Conservation (phyloP, 2,797 vertebrate genomes). For the Sebastes taczanowskii region DNA sequence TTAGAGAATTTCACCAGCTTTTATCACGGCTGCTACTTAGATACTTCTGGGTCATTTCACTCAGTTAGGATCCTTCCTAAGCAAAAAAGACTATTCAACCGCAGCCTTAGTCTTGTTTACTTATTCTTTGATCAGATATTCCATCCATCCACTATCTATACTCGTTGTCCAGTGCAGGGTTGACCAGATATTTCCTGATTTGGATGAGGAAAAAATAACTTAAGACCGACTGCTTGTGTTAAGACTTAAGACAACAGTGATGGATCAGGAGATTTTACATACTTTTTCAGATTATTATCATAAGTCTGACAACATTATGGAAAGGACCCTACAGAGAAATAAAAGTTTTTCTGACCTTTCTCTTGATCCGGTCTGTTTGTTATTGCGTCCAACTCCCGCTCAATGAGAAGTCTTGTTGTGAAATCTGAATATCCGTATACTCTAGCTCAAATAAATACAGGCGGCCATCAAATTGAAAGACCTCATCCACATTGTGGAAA, state of each 20-base stretch:
- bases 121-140: background rate
- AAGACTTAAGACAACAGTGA: background rate
- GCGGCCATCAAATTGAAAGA: accelerated
- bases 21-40: too few relatives aligned
- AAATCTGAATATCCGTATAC: too few relatives aligned
- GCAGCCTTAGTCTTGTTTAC: background rate
- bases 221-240: too few relatives aligned
- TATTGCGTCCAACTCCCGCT: accelerated
- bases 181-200: background rate
- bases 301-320: too few relatives aligned
- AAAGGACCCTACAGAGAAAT: too few relatives aligned
- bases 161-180: background rate
- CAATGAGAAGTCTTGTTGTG: too few relatives aligned
- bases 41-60: background rate
- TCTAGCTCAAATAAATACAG: too few relatives aligned
- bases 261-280: background rate
- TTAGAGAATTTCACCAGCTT: background rate
- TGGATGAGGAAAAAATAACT: background rate
- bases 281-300: accelerated
- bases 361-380: too few relatives aligned
- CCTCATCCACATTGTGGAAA: background rate
- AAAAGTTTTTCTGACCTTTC: too few relatives aligned
- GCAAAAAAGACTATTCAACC: background rate
- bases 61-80: background rate
- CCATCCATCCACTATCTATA: background rate